phyloP scores from a whole-genome alignment of 2,113 vertebrate genomes.

The Myiopsitta monachus region DNA sequence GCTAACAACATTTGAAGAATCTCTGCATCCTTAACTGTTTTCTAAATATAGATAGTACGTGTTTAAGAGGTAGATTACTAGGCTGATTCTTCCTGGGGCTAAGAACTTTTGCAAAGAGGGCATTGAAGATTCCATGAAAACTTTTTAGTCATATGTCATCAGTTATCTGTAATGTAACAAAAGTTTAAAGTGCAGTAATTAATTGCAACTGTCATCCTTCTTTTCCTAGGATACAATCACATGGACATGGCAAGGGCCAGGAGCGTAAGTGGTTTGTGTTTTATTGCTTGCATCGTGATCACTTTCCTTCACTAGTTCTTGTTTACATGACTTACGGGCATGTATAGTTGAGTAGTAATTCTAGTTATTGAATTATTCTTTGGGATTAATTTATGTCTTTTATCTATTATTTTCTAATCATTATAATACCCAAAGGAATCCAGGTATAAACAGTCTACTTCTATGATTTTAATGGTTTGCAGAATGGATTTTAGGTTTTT shows the following conservation, averaged over 20 bases:
- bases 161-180: background rate
- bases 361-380: background rate
- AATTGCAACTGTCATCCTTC: background rate
- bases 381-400: background rate
- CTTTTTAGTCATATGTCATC: background rate
- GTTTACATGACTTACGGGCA: background rate
- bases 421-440: background rate
- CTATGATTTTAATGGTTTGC: background rate
- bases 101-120: background rate
- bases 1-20: background rate
- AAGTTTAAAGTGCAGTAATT: background rate
- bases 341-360: background rate
- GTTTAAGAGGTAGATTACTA: background rate
- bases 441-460: background rate
- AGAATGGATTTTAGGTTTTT: background rate
- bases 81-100: background rate
- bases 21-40: background rate
- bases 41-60: background rate
- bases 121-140: background rate
- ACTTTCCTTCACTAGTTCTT: background rate
- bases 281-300: background rate
- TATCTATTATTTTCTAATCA: background rate
- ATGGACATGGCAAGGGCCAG: slow-evolving; percentile 96
- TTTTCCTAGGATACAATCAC: slow-evolving; percentile 89
- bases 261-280: slow-evolving; percentile 81